Conservation (phyloP, 2,113 vertebrate genomes). For the Polyodon spathula region DNA sequence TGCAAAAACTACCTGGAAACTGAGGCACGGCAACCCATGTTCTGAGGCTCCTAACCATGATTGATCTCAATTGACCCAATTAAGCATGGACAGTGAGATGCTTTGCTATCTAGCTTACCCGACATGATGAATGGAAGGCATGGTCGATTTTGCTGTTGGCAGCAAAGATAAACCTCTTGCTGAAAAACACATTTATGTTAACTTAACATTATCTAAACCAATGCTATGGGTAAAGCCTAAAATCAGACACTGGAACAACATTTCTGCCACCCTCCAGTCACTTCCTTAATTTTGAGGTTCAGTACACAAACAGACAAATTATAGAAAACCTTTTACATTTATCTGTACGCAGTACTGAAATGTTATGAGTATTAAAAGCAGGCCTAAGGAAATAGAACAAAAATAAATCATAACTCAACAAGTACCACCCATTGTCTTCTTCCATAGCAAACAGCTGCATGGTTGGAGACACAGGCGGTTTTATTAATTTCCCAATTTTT, state of each 20-base stretch:
- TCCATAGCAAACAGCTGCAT: too few species aligned
- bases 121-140: background rate
- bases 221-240: background rate
- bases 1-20: background rate
- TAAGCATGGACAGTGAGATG: background rate
- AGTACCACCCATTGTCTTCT: too few species aligned
- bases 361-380: background rate
- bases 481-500: too few species aligned
- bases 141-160: background rate
- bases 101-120: background rate
- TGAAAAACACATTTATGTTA: background rate
- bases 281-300: background rate
- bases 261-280: background rate
- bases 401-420: too few species aligned
- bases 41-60: background rate
- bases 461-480: too few species aligned
- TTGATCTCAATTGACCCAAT: constrained; percentile 13
- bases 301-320: background rate
- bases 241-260: background rate
- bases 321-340: background rate
- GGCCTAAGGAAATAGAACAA: background rate
- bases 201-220: background rate
- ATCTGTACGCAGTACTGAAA: background rate
- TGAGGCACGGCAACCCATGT: background rate
- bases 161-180: background rate